Evolutionary conservation across 2,113 vertebrate genomes (phyloP), one percentile per base, ranked within the genome.

Genomic region (Talpa occidentalis): DNA sequence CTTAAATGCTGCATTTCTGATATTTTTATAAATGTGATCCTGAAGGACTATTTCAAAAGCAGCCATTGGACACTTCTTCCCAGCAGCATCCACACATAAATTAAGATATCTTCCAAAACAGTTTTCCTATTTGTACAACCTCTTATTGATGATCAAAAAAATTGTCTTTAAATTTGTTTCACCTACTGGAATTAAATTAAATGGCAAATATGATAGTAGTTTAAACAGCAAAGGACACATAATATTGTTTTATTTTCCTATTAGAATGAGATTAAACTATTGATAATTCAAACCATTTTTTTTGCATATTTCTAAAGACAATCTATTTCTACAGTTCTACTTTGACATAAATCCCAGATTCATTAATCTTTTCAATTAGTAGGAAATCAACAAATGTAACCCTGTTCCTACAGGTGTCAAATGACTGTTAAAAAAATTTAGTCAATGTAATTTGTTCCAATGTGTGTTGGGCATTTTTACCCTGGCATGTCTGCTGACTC

Each of bases 1-100:
- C 94, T 96, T 96, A 84, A 97, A 94, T 94, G 77, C 3, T 86
- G 37, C 81, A 88, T 94, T 95, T 95, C 88, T 37, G 35, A 96
- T 62, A 60, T 92, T 93, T 93, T 91, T 87, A 93, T 15, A 95
- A 92, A 90, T 85, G 83, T 74, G 66, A 67, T 85, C n/a, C 62
- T 82, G 74, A 93, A 92, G 86, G 56, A 82, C 5, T 78, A 56
- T 82, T 92, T 87, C 37, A 86, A 94, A 92, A 96, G 78, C 17
- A 84, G 44, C 40, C 54, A 67, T 69, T 56, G 93, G 26, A 72
- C 78, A 40, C 6, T 64, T 94, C 62, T 88, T 28, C 28, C 26
- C 5, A 1, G 30, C 92, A 78, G 59, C 64, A 81, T 73, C 79
- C 66, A 10, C 59, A 62, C 52, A 37, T 10, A 90, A 60, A 90